phyloP scores from a whole-genome alignment of 2,113 vertebrate genomes.

The Phyllostomus hastatus region DNA sequence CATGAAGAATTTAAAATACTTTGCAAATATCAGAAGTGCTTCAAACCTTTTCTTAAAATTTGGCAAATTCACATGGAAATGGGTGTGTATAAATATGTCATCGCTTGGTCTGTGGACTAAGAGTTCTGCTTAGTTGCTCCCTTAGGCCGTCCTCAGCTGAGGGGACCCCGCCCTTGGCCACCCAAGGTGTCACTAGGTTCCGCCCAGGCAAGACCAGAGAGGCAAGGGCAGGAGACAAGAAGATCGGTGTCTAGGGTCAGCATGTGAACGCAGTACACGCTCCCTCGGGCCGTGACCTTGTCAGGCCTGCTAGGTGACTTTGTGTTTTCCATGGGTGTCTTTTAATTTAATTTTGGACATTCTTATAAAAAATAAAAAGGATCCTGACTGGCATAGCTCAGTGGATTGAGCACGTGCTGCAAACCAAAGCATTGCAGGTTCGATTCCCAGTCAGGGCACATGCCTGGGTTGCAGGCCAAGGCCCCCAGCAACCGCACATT shows the following conservation, averaged over 20 bases:
- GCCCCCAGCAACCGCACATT: no score
- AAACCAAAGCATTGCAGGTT: no score
- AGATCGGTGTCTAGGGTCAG: not conserved
- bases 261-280: rapidly evolving
- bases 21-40: not conserved
- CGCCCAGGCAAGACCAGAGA: not conserved
- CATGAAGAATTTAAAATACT: not conserved
- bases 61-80: not conserved
- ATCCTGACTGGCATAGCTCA: not conserved
- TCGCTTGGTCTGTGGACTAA: rapidly evolving
- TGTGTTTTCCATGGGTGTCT: not conserved
- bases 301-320: not conserved
- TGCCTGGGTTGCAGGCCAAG: no score
- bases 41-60: not conserved
- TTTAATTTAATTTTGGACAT: not conserved
- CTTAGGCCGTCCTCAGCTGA: not conserved
- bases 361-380: not conserved
- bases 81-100: not conserved
- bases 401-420: no score
- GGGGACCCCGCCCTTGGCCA: not conserved
- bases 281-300: not conserved
- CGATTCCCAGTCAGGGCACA: no score
- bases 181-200: rapidly evolving
- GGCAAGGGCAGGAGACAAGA: not conserved
- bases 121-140: not conserved